Evolutionary conservation across 2,888 invertebrate genomes (phyloP).

Genomic region (Drosophila planitibia): DNA sequence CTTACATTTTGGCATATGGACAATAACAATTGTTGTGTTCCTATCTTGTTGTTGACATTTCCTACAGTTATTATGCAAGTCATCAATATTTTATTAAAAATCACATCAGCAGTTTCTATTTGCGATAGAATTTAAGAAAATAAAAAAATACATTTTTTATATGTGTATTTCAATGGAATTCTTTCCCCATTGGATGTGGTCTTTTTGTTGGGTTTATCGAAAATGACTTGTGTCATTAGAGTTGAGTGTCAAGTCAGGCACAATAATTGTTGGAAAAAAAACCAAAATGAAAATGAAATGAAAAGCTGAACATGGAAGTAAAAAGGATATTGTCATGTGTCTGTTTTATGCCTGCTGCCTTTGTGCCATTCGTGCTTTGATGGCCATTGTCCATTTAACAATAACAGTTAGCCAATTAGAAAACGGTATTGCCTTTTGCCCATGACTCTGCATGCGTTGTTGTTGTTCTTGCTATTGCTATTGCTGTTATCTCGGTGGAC

Average conservation of each 20-base stretch:
- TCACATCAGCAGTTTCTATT: conserved; percentile 6
- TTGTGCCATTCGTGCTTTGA: conserved; percentile 27
- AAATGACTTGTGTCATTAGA: conserved; percentile 56
- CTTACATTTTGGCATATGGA: conserved; percentile 10
- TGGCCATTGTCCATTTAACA: conserved; percentile 67
- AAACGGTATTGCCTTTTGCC: conserved; percentile 51
- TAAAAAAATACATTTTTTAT: conserved; percentile 3
- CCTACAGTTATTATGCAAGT: conserved; percentile 28
- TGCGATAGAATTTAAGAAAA: conserved; percentile 16
- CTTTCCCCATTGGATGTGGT: not conserved
- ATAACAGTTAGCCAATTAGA: conserved; percentile 76
- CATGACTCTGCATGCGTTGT: conserved; percentile 38
- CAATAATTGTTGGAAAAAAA: conserved; percentile 36
- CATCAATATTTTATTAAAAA: conserved; percentile 46
- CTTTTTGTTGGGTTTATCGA: conserved; percentile 18
- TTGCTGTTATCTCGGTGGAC: not conserved
- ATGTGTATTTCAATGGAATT: not conserved
- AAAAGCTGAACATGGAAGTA: conserved; percentile 6
- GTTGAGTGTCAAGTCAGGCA: conserved; percentile 31
- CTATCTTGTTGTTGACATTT: conserved; percentile 10
- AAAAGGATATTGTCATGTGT: conserved; percentile 33
- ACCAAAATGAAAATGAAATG: not conserved
- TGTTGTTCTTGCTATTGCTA: conserved; percentile 9
- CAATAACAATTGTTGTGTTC: not conserved
- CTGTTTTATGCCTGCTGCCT: conserved; percentile 34